Evolutionary conservation across 2,113 vertebrate genomes (phyloP).

Genomic region (Daboia siamensis): DNA sequence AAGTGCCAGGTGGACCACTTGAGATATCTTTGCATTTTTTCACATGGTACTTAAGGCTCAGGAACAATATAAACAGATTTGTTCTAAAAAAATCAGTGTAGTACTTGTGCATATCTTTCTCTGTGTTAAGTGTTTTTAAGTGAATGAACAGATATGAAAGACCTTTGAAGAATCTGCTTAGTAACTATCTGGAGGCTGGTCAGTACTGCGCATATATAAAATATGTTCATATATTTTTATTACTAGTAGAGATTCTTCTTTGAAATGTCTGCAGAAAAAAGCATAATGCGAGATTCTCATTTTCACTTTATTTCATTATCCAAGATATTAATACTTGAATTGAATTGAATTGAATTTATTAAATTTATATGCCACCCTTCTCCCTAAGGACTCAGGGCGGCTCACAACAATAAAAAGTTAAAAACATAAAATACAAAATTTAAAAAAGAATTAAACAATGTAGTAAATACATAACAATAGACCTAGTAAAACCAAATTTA

Average conservation of each 20-base stretch:
- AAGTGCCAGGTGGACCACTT: not conserved
- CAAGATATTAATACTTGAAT: slow-evolving; percentile 6
- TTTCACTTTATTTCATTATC: not conserved
- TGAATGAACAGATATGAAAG: not conserved
- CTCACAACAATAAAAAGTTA: no score
- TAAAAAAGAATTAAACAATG: no score
- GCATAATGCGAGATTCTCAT: not conserved
- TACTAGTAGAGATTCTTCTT: not conserved
- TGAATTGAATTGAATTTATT: no score
- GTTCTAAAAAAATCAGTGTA: not conserved
- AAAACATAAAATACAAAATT: no score
- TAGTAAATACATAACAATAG: no score
- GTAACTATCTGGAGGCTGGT: not conserved
- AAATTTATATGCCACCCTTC: no score
- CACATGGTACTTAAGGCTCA: not conserved
- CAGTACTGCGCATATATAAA: not conserved
- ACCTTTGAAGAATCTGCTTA: not conserved
- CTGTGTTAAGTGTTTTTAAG: not conserved
- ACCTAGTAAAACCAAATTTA: no score
- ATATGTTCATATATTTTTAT: not conserved
- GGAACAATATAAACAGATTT: not conserved
- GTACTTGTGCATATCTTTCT: not conserved
- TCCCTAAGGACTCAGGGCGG: no score
- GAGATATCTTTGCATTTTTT: not conserved
- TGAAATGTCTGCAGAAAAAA: not conserved